Conservation (phyloP, 2,113 vertebrate genomes). For the Pollachius pollachius region DNA sequence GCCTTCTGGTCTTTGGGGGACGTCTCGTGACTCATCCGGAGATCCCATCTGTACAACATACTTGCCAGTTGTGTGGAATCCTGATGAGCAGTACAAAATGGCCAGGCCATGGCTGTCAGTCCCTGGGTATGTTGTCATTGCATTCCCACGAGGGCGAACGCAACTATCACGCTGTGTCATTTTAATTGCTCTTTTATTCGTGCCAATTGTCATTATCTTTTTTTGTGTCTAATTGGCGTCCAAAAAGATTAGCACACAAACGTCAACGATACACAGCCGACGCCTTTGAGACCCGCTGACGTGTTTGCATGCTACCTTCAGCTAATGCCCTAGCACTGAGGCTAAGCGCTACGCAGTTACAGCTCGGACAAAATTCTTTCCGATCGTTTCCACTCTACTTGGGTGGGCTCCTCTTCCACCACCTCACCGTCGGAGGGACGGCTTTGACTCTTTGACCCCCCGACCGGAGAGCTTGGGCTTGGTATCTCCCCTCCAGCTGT, state of each 20-base stretch:
- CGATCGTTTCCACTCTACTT: constrained; percentile 25
- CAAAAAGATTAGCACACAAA: not conserved
- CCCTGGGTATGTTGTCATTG: not conserved
- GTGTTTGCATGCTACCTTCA: no score
- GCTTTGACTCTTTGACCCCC: constrained; percentile 24
- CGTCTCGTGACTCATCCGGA: constrained; percentile 20
- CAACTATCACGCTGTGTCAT: constrained; percentile 15
- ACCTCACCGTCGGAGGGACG: not conserved
- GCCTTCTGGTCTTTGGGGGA: constrained; percentile 27
- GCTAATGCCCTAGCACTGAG: no score
- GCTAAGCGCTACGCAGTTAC: not conserved
- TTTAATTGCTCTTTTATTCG: constrained; percentile 8
- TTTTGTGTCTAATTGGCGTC: not conserved
- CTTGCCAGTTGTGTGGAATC: constrained; percentile 29
- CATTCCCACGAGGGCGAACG: constrained; percentile 1
- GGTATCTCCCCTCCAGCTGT: constrained; percentile 4
- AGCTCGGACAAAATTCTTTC: constrained; percentile 30
- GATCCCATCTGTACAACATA: constrained; percentile 4
- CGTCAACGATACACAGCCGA: no score
- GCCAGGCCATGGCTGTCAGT: constrained; percentile 11
- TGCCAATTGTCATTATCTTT: not conserved
- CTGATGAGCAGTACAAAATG: constrained; percentile 18
- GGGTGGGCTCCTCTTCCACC: constrained; percentile 47
- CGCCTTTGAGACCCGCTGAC: no score
- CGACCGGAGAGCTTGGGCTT: not conserved